Evolutionary conservation across 2,888 invertebrate species (phyloP).

Genomic region (Venusia cambrica): DNA sequence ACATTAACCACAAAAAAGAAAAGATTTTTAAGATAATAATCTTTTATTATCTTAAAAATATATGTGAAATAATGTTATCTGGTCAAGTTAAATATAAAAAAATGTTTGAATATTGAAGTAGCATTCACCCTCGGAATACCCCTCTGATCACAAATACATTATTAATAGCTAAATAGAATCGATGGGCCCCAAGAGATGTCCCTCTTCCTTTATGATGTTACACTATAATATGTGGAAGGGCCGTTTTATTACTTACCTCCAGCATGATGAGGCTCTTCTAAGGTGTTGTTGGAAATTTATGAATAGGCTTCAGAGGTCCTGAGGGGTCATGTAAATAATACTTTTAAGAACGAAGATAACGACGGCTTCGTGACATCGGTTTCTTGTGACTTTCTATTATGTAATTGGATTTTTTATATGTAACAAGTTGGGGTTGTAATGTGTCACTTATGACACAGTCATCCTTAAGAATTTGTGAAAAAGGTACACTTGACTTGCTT

Average conservation of each 20-base stretch:
- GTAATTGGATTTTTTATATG: conserved; percentile 13
- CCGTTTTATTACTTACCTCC: conserved; percentile 66
- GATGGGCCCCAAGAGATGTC: conserved; percentile 65
- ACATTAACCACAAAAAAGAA: too few relatives aligned
- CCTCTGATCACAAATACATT: conserved; percentile 32
- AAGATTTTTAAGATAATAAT: too few relatives aligned
- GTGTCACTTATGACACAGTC: not conserved
- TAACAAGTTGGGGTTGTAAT: conserved; percentile 1
- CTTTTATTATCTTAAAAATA: too few relatives aligned
- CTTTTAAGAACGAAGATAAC: conserved; percentile 35
- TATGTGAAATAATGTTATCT: too few relatives aligned
- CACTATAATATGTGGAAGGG: conserved; percentile 68
- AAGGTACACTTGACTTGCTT: too few relatives aligned
- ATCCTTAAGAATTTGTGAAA: not conserved
- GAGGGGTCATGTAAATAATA: conserved; percentile 52
- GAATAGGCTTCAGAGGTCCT: conserved; percentile 51
- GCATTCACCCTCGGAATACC: conserved; percentile 13
- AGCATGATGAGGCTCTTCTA: conserved; percentile 52
- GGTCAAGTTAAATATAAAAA: conserved; percentile 1
- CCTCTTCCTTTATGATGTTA: conserved; percentile 57
- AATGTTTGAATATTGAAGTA: conserved; percentile 4
- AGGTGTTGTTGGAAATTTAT: conserved; percentile 58
- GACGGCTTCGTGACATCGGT: conserved; percentile 25
- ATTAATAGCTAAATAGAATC: conserved; percentile 69
- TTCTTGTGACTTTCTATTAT: conserved; percentile 25